phyloP scores from a whole-genome alignment of 2,888 invertebrate species.

The Ophion slaviceki region DNA sequence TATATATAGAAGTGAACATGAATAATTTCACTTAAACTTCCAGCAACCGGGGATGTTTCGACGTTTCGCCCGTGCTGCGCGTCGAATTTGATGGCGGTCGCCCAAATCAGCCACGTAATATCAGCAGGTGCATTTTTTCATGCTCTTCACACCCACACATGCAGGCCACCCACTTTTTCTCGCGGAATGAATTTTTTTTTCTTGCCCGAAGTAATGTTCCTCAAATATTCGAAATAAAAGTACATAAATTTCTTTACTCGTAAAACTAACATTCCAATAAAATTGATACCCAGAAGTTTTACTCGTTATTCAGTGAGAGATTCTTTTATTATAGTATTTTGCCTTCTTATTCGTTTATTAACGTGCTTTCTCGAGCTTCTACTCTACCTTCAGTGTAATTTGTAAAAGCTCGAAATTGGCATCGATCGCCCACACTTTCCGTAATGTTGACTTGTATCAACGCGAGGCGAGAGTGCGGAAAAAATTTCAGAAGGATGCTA shows the following conservation, averaged over 20 bases:
- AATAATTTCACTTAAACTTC: too few species aligned
- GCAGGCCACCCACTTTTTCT: too few species aligned
- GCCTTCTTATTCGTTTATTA: neutral
- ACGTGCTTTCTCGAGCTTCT: neutral
- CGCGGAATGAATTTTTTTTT: too few species aligned
- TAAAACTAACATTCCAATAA: neutral
- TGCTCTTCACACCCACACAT: too few species aligned
- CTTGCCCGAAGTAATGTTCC: neutral
- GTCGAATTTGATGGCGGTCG: too few species aligned
- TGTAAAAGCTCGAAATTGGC: neutral
- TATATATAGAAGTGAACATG: too few species aligned
- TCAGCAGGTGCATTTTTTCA: too few species aligned
- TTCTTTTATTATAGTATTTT: neutral
- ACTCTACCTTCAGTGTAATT: neutral
- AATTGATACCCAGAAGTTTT: neutral
- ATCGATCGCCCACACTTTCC: slow-evolving; percentile 1
- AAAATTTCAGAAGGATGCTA: slow-evolving; percentile 16
- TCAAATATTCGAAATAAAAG: neutral
- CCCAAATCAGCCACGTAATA: too few species aligned
- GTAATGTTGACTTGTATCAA: neutral
- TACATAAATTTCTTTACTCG: neutral
- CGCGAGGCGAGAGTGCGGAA: neutral
- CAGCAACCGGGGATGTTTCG: too few species aligned
- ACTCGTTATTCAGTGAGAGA: neutral
- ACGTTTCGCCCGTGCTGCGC: too few species aligned